Conservation (phyloP, 2,113 vertebrate genomes). For the Thamnophis sirtalis region DNA sequence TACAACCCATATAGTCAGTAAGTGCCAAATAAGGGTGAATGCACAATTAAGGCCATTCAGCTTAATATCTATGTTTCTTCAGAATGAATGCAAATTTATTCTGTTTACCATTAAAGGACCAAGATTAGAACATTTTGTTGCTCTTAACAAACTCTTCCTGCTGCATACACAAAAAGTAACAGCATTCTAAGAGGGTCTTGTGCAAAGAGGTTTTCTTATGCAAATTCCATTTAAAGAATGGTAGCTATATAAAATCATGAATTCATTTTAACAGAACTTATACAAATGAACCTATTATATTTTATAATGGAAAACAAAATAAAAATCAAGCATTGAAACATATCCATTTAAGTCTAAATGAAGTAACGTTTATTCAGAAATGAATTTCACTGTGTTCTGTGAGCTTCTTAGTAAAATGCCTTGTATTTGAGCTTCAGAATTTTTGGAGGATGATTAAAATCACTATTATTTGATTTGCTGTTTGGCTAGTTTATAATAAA, state of each 20-base stretch:
- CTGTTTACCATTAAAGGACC: neutral
- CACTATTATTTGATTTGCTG: too few relatives aligned
- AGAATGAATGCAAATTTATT: neutral
- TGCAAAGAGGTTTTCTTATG: neutral
- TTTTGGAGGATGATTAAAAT: neutral
- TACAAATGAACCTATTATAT: neutral
- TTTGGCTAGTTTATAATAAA: neutral
- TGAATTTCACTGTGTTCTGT: neutral
- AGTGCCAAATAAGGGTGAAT: neutral
- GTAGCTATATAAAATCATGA: neutral
- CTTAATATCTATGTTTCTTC: neutral
- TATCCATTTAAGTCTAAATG: neutral
- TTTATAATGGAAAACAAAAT: neutral
- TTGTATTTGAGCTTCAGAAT: neutral
- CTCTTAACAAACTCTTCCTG: neutral
- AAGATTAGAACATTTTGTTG: neutral
- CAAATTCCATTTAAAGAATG: neutral
- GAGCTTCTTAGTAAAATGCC: neutral
- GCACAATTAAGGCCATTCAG: constrained; percentile 15
- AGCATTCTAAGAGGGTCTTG: constrained; percentile 2
- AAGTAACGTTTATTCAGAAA: neutral
- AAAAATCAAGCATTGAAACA: neutral
- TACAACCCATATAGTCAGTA: neutral
- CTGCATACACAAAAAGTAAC: neutral
- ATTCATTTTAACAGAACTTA: neutral